These are phyloP conservation scores for Oncorhynchus nerka DNA, from an alignment of 2,113 vertebrate genomes.

Conservation along the genomic window DNA sequence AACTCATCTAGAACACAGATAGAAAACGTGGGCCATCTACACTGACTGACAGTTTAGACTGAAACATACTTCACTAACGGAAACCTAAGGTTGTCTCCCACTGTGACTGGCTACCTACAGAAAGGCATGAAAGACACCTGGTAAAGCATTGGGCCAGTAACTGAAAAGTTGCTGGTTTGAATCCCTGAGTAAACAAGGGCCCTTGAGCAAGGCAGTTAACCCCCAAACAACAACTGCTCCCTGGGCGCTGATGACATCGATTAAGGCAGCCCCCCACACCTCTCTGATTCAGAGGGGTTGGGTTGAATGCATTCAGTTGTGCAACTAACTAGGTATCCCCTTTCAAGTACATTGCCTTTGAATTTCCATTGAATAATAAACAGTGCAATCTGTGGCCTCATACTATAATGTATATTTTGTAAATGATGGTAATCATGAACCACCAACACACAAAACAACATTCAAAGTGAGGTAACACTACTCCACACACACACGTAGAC, in stretches of 20 bases:
- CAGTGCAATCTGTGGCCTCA: not conserved
- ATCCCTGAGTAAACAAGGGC: too few species aligned
- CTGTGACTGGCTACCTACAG: not conserved
- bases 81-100: not conserved
- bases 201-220: too few species aligned
- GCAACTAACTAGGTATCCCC: too few species aligned
- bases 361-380: too few species aligned
- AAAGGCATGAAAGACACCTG: slow-evolving; percentile 30
- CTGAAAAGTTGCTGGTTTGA: too few species aligned
- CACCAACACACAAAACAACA: not conserved
- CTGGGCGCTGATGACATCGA: too few species aligned
- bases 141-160: not conserved
- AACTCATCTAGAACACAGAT: slow-evolving; percentile 36
- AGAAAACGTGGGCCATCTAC: not conserved
- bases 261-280: too few species aligned
- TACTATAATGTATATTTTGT: not conserved
- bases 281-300: too few species aligned
- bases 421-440: not conserved
- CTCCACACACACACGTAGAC: slow-evolving; percentile 13
- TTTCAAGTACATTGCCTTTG: too few species aligned
- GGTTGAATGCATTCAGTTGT: too few species aligned
- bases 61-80: slow-evolving; percentile 5
- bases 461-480: not conserved
- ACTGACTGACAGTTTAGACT: slow-evolving; percentile 24
- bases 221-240: too few species aligned